phyloP scores from a whole-genome alignment of 2,888 invertebrate species.

The Ichneumoninae sp. region DNA sequence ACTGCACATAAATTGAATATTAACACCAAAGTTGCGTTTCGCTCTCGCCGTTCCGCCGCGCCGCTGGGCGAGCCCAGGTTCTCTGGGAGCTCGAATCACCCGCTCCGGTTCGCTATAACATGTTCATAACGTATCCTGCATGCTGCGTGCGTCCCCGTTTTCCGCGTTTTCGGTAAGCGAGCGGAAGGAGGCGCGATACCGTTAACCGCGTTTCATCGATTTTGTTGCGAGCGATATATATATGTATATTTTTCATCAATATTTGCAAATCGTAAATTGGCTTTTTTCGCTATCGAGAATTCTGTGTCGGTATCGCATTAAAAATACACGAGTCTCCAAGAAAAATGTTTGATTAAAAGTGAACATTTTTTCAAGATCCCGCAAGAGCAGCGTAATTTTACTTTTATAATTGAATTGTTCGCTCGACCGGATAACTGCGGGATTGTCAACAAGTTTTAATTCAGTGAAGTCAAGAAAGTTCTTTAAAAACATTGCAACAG shows the following conservation, averaged over 20 bases:
- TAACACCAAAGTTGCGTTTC: slow-evolving; percentile 56
- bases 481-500: not conserved
- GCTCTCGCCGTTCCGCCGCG: slow-evolving; percentile 14
- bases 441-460: not conserved
- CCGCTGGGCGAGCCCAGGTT: not conserved
- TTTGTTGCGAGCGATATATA: not conserved
- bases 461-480: not conserved
- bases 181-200: not conserved
- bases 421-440: not conserved
- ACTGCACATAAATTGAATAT: slow-evolving; percentile 68
- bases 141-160: slow-evolving; percentile 3
- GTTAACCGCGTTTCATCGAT: slow-evolving; percentile 3
- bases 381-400: no score
- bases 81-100: not conserved
- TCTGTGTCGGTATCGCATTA: not conserved
- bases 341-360: not conserved
- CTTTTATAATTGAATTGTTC: not conserved
- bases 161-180: slow-evolving; percentile 1
- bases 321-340: not conserved
- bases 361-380: no score
- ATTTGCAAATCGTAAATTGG: not conserved
- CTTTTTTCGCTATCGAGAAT: not conserved
- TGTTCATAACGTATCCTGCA: not conserved
- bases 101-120: not conserved
- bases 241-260: not conserved